Percentiles rank a stretch among this genome's conserved stretches.
phyloP scores from a whole-genome alignment of 2,113 vertebrate genomes.

The Bothrops jararaca region DNA sequence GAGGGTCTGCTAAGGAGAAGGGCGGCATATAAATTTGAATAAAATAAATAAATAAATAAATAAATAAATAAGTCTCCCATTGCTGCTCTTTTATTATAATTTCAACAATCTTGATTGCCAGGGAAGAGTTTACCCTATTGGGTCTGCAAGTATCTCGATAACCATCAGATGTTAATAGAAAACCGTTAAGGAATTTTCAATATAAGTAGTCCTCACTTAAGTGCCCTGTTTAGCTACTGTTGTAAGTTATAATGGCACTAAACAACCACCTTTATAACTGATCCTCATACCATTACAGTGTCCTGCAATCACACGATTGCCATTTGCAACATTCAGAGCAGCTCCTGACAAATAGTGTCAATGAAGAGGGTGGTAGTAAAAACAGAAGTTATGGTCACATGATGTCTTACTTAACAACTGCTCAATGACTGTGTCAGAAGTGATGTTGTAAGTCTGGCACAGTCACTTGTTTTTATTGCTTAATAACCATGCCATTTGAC shows the following conservation, averaged over 20 bases:
- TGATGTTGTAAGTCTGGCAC: background rate
- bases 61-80: too few species aligned
- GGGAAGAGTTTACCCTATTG: background rate
- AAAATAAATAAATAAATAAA: too few species aligned
- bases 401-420: background rate
- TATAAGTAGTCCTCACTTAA: background rate
- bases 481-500: background rate
- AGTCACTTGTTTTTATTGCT: background rate
- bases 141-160: background rate
- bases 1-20: too few species aligned
- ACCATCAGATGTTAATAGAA: background rate
- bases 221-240: background rate
- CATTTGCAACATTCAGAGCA: background rate
- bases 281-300: background rate
- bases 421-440: background rate
- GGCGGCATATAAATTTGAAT: too few species aligned
- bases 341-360: background rate
- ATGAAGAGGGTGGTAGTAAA: background rate
- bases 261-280: background rate
- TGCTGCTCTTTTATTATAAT: background rate
- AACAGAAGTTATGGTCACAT: background rate
- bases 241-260: background rate
- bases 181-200: background rate
- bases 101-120: background rate
- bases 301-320: background rate